Evolutionary conservation across 2,113 vertebrate genomes (phyloP), one percentile per base, ranked within the genome.

Genomic region (Ondatra zibethicus): DNA sequence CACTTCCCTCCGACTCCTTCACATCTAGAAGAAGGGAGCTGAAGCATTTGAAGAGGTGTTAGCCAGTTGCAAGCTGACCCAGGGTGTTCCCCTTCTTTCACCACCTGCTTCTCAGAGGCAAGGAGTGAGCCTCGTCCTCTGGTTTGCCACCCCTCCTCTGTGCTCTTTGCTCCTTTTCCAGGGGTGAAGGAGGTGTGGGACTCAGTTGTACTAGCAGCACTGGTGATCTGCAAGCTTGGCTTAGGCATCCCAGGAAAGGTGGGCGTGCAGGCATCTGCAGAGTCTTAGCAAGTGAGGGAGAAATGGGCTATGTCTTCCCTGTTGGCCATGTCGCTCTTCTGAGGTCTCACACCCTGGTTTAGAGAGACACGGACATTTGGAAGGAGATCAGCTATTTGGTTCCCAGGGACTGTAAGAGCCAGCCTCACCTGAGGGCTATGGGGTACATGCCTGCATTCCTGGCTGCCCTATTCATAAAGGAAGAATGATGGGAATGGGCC

Each of bases 261-360:
- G 47, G 50, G 9, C 16, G 0, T 58, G 13, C 5, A 0, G 12
- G 50, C 17, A 3, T 33, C 39, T 33, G 13, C 77, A 27, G 52
- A 50, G 65, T 88, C 1, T 0, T 72, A 55, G 81, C 42, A n/a
- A 39, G 75, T 39, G 0, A 9, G 27, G 63, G n/a, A 52, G 68
- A 70, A 12, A 29, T 19, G 33, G 73, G 19, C 65, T 47, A 29
- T 36, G 61, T 70, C 19, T 58, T 93, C 65, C 36, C 90, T 91
- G 27, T 52, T 55, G 27, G 63, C 14, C 6, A 0, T 45, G 12
- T 75, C 33, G 47, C 68, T 76, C 70, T 86, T 76, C 80, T 36
- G 33, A 92, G 91, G 36, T 73, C 88, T 47, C 11, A 47, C 39
- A 55, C 29, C 36, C 47, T 81, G 75, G 5, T 52, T 58, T n/a